Conservation (phyloP, 2,797 vertebrate genomes). For the Phataginus tricuspis region DNA sequence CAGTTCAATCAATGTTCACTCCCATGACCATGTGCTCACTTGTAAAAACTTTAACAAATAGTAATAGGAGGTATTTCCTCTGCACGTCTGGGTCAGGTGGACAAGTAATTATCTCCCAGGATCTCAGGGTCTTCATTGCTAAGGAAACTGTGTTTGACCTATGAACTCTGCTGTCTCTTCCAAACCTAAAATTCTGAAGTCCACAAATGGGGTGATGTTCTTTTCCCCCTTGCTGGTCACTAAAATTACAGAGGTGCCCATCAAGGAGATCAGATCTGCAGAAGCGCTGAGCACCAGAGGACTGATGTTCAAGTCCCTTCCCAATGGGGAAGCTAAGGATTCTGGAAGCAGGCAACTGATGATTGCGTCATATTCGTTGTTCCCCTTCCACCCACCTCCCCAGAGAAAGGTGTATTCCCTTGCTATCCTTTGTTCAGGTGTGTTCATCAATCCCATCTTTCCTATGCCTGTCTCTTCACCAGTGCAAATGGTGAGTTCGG, state of each 20-base stretch:
- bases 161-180: not conserved
- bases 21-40: not conserved
- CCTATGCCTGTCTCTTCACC: not conserved
- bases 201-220: not conserved
- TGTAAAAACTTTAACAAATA: not conserved
- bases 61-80: not conserved
- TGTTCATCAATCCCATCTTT: not conserved
- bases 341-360: not conserved
- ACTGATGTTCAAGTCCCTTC: no score
- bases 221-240: not conserved
- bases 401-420: not conserved
- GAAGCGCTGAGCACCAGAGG: accelerated
- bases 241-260: accelerated
- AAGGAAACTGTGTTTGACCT: not conserved
- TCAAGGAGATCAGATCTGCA: not conserved
- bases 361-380: not conserved
- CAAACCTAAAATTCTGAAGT: not conserved
- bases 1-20: not conserved
- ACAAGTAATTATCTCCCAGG: not conserved
- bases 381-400: not conserved
- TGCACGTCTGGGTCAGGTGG: not conserved
- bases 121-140: not conserved
- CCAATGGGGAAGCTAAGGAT: not conserved
- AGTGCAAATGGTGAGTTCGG: accelerated
- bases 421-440: not conserved